Conservation (phyloP, 2,113 vertebrate genomes). For the Sylvilagus bachmani region DNA sequence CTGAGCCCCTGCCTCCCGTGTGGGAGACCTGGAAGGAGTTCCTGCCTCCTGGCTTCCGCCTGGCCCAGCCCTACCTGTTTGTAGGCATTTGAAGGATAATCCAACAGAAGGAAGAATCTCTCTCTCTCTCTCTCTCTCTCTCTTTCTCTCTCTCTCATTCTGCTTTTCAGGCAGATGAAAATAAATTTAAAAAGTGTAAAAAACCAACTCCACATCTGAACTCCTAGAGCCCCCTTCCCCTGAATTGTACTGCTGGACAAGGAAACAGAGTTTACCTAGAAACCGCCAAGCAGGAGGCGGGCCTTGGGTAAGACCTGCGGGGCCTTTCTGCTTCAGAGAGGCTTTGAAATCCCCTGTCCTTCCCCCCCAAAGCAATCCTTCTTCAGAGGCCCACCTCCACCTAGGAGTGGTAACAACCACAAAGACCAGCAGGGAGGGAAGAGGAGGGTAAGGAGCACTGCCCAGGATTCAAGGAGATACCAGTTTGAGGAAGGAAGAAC, state of each 20-base stretch:
- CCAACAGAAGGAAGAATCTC: no score
- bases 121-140: no score
- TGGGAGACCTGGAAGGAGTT: no score
- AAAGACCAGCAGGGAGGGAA: not conserved
- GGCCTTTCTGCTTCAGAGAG: not conserved
- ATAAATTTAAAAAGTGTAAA: no score
- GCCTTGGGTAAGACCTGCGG: not conserved
- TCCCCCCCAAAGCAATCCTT: not conserved
- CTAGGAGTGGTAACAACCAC: not conserved
- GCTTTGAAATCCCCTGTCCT: not conserved
- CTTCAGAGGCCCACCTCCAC: not conserved
- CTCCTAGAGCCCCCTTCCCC: not conserved
- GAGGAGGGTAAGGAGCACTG: accelerated
- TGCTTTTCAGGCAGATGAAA: no score
- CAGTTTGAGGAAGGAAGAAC: not conserved
- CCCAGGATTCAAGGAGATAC: not conserved
- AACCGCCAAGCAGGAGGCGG: not conserved
- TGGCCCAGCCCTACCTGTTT: no score
- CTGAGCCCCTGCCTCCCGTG: no score
- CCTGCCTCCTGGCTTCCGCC: no score
- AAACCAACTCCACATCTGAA: not conserved
- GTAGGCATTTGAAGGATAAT: no score
- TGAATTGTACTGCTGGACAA: not conserved
- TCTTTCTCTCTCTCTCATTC: no score
- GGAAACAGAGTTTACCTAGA: not conserved